Evolutionary conservation across 2,888 invertebrate genomes (phyloP).

Genomic region (Nudaria mundana): DNA sequence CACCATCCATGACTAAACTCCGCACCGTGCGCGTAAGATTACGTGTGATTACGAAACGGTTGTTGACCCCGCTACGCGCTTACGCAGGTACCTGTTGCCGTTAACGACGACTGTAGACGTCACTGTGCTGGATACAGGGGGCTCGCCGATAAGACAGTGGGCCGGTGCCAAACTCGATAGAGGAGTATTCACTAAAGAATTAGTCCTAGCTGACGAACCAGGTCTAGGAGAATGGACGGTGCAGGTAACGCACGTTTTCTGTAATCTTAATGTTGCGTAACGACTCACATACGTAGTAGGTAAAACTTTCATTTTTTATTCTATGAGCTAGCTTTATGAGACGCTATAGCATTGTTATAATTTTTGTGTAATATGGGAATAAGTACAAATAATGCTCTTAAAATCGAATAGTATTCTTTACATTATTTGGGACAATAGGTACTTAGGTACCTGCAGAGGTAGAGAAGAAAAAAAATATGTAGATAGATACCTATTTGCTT

Average conservation of each 20-base stretch:
- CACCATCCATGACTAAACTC: conserved; percentile 54
- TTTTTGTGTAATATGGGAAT: no score
- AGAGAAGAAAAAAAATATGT: no score
- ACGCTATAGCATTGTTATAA: no score
- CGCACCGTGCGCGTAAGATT: conserved; percentile 66
- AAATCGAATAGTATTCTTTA: no score
- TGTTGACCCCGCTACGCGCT: conserved; percentile 47
- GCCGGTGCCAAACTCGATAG: conserved; percentile 83
- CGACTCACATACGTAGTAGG: background rate
- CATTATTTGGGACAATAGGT: no score
- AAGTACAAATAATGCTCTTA: no score
- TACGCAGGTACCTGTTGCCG: conserved; percentile 64
- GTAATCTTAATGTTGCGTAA: background rate
- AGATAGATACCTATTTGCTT: no score
- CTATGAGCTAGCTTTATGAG: no score
- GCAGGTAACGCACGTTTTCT: conserved; percentile 52
- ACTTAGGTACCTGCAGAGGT: no score
- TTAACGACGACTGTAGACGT: conserved; percentile 61
- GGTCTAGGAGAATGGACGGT: conserved; percentile 95
- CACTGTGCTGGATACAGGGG: conserved; percentile 68
- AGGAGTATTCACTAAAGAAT: conserved; percentile 89
- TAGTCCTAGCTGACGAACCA: conserved; percentile 90
- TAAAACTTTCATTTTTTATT: conserved; percentile 17
- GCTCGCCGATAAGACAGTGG: conserved; percentile 92
- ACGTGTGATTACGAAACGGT: conserved; percentile 63